These are phyloP conservation scores for Phragmatobia fuliginosa DNA, from an alignment of 2,888 invertebrate species.

Conservation along the genomic window DNA sequence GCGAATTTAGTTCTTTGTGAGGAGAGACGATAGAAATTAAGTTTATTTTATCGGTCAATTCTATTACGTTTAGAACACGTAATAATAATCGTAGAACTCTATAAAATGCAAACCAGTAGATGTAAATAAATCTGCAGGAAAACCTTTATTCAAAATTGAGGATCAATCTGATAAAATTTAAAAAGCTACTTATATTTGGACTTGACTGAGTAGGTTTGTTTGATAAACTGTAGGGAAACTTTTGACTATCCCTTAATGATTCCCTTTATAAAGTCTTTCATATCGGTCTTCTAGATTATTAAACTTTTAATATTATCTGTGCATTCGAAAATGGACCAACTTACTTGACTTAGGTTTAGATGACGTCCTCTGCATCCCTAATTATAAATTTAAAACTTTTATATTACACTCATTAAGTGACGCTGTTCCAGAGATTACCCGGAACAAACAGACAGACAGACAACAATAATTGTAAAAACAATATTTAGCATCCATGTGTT, in stretches of 20 bases:
- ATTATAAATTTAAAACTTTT: neutral
- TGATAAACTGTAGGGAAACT: neutral
- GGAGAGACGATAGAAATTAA: neutral
- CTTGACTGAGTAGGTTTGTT: neutral
- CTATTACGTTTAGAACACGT: too few species aligned
- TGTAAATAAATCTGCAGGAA: neutral
- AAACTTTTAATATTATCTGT: neutral
- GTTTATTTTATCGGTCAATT: neutral
- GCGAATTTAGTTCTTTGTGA: neutral
- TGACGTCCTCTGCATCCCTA: conserved; percentile 21
- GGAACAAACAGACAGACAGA: too few species aligned
- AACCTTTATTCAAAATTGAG: neutral
- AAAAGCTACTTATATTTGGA: neutral
- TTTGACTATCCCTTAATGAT: neutral
- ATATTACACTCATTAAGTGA: neutral
- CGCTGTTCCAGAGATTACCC: too few species aligned
- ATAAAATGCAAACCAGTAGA: neutral
- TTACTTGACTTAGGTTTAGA: conserved; percentile 28
- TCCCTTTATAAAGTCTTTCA: neutral
- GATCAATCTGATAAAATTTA: neutral
- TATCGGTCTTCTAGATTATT: neutral
- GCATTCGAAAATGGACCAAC: conserved; percentile 29
- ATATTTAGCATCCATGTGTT: neutral
- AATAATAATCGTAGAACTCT: neutral
- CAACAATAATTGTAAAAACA: too few species aligned